Base-by-base conservation (phyloP, 1,140 invertebrate species). In the Akabosia matsudoensis region DNA sequence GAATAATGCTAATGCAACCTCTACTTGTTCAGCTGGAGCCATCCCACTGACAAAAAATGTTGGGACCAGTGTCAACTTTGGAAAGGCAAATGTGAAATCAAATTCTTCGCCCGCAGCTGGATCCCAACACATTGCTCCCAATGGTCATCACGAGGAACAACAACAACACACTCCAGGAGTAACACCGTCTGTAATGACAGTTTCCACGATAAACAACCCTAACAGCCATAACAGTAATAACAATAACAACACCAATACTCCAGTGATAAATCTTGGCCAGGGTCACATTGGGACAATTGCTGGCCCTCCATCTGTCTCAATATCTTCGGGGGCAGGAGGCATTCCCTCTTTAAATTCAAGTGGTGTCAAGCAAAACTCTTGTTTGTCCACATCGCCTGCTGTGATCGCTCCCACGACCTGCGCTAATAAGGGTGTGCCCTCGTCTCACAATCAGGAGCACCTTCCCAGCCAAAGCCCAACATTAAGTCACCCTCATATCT, bases 271-370 rank as follows among this genome's bases (percentile, higher is more conserved):
- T 72, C 33, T 72, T 34, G 70, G 70, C 34, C 70, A 72, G 34
- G 70, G 70, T 34, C 70, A 72, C 70, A 45, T 72, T 51, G 70
- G 70, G 70, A 45, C 70, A 45, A 72, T 72, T 72, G 37, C 33
- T 34, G 70, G 70, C 3, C 70, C 70, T 72, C 37, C 70, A 72
- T 72, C 70, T 51, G 70, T 72, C 70, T 72, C 70, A 34, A 72
- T 72, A 13, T 72, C 70, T 18, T 34, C 70, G 2, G 70, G 61
- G 31, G 24, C 4, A n/a, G 54, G 54, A 61, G 61, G 22, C 28
- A 30, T 24, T 22, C 30, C 30, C 61, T 30, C 61, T 67, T 67
- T 22, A 67, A 30, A 24, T 28, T 67, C 61, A 2, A 30, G 3
- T 67, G 61, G 61, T 67, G 61, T 67, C 61, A 67, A 67, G 26